Evolutionary conservation across 1,140 invertebrate genomes (phyloP), one percentile per base, ranked within the genome.

Genomic region (Agrilus planipennis): DNA sequence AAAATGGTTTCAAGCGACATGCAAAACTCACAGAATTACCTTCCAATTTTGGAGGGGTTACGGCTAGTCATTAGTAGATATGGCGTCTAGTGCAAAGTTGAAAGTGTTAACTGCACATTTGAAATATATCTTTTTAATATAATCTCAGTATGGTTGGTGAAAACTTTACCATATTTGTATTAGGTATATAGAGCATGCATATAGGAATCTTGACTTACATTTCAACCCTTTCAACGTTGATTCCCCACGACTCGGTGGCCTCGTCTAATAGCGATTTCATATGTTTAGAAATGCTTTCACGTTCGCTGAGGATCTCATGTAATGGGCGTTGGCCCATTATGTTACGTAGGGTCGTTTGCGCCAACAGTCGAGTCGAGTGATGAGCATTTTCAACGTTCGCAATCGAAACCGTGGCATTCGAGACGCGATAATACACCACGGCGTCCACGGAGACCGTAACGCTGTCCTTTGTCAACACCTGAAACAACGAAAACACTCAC

Each of bases 381-480:
- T 92, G 89, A 20, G 90, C 89, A 63, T 97, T 94, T 63, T 95
- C 91, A 22, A 97, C 91, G 62, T 96, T 96, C 20, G 89, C 89
- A 47, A 97, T 89, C 25, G 90, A 94, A 40, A 95, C 85, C 0
- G 89, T 94, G 9, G 93, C 91, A 65, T 96, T 94, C 55, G 85
- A 89, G 32, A 94, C 85, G 22, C 87, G 76, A 62, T 93, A 94
- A 65, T 94, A 95, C 15, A 93, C 87, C 31, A 90, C 88, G 21
- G 90, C 91, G 64, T 94, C 90, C 11, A 94, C 89, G 6, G 87
- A 88, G 9, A 93, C 90, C 1, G 91, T 95, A 16, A 95, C 91
- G 41, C 84, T 89, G 67, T 94, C 90, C 63, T 91, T 89, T 14
- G 89, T 92, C 47, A 95, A 65, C 14, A 94, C 87, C 86, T 92